Conservation (phyloP, 2,888 invertebrate species). For the Cordylochernes scorpioides region DNA sequence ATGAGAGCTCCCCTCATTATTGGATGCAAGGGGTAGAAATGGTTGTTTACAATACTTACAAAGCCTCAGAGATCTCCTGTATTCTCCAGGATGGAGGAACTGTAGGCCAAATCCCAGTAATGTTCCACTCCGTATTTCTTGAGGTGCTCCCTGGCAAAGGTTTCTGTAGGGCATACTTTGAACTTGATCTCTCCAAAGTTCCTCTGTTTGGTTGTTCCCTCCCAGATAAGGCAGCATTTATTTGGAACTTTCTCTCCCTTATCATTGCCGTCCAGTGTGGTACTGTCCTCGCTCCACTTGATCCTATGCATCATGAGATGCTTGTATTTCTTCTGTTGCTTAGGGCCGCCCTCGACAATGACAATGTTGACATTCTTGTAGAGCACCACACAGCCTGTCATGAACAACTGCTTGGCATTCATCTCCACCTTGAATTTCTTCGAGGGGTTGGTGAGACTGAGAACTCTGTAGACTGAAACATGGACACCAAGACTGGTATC, state of each 20-base stretch:
- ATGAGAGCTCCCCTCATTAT: no score
- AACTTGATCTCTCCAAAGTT: slow-evolving; percentile 84
- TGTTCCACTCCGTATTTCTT: slow-evolving; percentile 82
- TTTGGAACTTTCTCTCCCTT: slow-evolving; percentile 56
- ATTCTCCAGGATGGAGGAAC: slow-evolving; percentile 59
- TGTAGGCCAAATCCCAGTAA: slow-evolving; percentile 93
- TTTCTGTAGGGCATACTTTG: slow-evolving; percentile 80
- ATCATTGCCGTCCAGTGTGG: slow-evolving; percentile 19
- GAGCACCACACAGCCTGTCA: slow-evolving; percentile 78
- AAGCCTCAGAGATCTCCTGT: slow-evolving; percentile 15
- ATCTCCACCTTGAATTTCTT: slow-evolving; percentile 95
- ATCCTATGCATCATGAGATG: slow-evolving; percentile 74
- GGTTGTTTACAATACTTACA: slow-evolving; percentile 1
- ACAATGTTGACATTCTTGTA: slow-evolving; percentile 89
- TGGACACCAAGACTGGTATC: slow-evolving; percentile 69
- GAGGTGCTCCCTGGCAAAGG: slow-evolving; percentile 76
- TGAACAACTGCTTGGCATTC: slow-evolving; percentile 78
- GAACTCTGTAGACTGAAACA: slow-evolving; percentile 67
- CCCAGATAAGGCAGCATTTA: slow-evolving; percentile 75
- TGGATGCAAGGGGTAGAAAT: no score
- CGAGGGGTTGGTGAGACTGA: slow-evolving; percentile 58
- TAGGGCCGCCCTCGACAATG: slow-evolving; percentile 83
- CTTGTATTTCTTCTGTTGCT: slow-evolving; percentile 81
- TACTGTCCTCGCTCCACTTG: slow-evolving; percentile 79
- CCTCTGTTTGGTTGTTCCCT: slow-evolving; percentile 61